phyloP scores from a whole-genome alignment of 2,888 invertebrate genomes.

The Scaptomyza caliginosa region DNA sequence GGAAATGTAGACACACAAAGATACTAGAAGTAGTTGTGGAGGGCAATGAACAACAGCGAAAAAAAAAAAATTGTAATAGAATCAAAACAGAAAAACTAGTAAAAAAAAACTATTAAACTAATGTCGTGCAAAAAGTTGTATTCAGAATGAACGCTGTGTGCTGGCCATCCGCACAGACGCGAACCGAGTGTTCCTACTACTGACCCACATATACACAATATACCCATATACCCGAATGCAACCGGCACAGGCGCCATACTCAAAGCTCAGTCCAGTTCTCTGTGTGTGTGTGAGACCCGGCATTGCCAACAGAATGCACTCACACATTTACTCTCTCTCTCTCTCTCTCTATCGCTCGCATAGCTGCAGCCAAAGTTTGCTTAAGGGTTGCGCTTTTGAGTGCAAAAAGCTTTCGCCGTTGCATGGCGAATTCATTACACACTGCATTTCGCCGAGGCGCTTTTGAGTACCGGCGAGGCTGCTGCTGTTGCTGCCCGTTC shows the following conservation, averaged over 20 bases:
- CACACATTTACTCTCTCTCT: conserved; percentile 9
- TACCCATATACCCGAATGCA: conserved; percentile 12
- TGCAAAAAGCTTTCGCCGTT: conserved; percentile 51
- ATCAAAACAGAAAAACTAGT: conserved; percentile 5
- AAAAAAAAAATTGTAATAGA: conserved; percentile 1
- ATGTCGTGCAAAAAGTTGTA: conserved; percentile 42
- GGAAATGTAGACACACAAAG: conserved; percentile 40
- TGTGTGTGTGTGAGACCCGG: conserved; percentile 6
- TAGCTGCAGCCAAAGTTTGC: conserved; percentile 51
- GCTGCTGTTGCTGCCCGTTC: conserved; percentile 17
- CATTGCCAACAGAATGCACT: conserved; percentile 28
- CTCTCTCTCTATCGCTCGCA: conserved; percentile 23
- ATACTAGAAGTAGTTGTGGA: not conserved
- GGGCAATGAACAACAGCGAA: conserved; percentile 12
- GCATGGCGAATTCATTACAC: conserved; percentile 31
- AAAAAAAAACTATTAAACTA: conserved; percentile 47
- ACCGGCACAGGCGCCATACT: conserved; percentile 64
- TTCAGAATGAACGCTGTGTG: conserved; percentile 46
- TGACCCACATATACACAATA: conserved; percentile 77
- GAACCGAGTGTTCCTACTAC: conserved; percentile 76
- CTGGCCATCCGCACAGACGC: conserved; percentile 56
- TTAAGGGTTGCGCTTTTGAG: conserved; percentile 55
- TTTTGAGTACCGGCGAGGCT: conserved; percentile 13
- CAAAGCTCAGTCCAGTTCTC: conserved; percentile 24
- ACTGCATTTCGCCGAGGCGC: conserved; percentile 36